Conservation (phyloP, 2,797 vertebrate species). For the Pteropus rufus region DNA sequence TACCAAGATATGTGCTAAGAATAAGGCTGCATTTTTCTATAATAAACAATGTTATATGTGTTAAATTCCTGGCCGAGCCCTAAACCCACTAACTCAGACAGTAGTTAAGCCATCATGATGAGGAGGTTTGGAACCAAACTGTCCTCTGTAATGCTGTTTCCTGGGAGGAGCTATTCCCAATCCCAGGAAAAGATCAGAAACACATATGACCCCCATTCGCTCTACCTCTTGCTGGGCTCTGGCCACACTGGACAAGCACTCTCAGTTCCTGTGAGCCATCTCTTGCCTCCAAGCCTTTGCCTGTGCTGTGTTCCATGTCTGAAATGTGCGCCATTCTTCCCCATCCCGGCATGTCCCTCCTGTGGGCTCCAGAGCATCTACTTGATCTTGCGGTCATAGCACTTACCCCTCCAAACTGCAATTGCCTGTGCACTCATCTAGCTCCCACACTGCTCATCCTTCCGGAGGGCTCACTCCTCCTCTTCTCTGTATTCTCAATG, state of each 20-base stretch:
- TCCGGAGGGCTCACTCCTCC: background rate
- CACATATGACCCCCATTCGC: background rate
- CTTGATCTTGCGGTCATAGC: background rate
- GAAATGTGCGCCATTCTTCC: background rate
- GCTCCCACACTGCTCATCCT: background rate
- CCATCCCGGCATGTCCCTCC: background rate
- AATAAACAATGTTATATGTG: background rate
- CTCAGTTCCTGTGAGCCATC: background rate
- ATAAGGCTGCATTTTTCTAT: background rate
- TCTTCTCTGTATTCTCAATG: background rate
- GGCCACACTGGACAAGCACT: background rate
- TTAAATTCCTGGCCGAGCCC: background rate
- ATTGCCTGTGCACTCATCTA: background rate
- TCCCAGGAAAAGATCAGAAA: background rate
- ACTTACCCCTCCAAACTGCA: background rate
- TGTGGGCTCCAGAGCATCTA: background rate
- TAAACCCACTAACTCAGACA: background rate
- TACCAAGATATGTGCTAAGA: background rate
- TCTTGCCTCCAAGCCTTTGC: background rate
- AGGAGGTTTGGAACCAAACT: background rate
- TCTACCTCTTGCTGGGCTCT: background rate
- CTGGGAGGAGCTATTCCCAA: background rate
- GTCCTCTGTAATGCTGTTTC: background rate
- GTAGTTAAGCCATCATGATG: background rate
- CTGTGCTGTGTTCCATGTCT: too few species aligned